Conservation (phyloP, 2,888 invertebrate genomes). For the Ennomos quercinarius region DNA sequence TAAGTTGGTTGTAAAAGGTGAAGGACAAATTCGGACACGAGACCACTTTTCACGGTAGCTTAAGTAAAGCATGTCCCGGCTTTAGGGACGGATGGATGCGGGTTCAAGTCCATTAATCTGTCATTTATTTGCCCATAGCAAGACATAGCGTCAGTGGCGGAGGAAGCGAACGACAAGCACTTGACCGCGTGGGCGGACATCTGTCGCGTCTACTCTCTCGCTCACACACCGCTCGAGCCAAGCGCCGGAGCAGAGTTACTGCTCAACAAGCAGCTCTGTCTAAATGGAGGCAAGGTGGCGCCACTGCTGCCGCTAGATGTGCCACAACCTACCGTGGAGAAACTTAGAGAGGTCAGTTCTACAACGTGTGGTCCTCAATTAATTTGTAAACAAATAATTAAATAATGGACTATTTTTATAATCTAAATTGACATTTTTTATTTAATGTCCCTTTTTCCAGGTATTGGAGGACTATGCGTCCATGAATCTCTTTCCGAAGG, state of each 20-base stretch:
- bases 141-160: conserved; percentile 92
- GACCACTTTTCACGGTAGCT: no score
- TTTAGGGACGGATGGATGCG: no score
- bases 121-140: no score
- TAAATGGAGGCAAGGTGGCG: conserved; percentile 89
- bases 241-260: conserved; percentile 94
- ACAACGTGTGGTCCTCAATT: no score
- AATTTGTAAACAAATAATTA: no score
- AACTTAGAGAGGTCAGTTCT: conserved; percentile 68
- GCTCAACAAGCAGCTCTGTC: conserved; percentile 91
- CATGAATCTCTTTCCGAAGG: conserved; percentile 93
- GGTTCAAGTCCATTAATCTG: no score
- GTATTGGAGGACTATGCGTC: conserved; percentile 92
- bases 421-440: no score
- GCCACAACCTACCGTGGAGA: conserved; percentile 87
- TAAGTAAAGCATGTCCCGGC: no score
- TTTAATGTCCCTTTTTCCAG: conserved; percentile 62
- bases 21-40: no score
- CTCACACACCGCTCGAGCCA: conserved; percentile 95
- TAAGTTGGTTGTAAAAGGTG: no score
- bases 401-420: no score
- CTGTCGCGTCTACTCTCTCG: conserved; percentile 90
- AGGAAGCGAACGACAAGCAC: conserved; percentile 97
- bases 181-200: conserved; percentile 96
- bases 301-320: conserved; percentile 85